A percentile compares a stretch with the other conserved stretches of the same genome.
phyloP scores from a whole-genome alignment of 2,113 vertebrate genomes.

The Aviceda subcristata region DNA sequence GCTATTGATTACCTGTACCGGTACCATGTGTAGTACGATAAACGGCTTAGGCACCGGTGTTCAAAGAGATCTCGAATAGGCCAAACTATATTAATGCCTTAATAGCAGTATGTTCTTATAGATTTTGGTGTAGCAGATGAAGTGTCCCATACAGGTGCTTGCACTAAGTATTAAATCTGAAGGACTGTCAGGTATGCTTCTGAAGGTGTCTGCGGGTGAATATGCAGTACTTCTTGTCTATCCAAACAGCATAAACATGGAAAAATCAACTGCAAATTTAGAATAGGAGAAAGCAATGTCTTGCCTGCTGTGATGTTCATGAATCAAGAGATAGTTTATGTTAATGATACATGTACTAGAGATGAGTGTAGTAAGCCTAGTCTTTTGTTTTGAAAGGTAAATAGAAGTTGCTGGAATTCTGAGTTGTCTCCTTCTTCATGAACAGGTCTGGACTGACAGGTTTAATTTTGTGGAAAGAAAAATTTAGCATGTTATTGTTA shows the following conservation, averaged over 20 bases:
- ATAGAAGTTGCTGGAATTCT: background rate
- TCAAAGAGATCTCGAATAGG: background rate
- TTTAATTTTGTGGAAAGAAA: background rate
- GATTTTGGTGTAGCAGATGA: background rate
- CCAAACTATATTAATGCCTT: background rate
- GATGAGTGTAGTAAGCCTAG: background rate
- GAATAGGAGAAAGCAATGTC: background rate
- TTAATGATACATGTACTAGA: background rate
- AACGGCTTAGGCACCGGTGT: background rate
- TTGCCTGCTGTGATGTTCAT: slow-evolving; percentile 1
- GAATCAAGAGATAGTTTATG: background rate
- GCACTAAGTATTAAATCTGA: background rate
- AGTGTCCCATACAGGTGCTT: background rate
- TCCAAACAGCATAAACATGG: background rate
- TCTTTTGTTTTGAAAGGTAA: background rate
- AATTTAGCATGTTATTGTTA: background rate
- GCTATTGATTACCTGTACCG: background rate
- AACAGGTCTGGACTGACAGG: background rate
- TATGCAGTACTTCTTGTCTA: background rate
- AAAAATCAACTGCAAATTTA: background rate
- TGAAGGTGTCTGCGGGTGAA: background rate
- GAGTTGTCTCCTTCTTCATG: background rate
- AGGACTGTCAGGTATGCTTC: background rate
- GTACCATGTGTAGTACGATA: background rate
- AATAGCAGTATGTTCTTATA: background rate